These are phyloP conservation scores for Columbina picui DNA, from an alignment of 2,113 vertebrate species.

Conservation along the genomic window DNA sequence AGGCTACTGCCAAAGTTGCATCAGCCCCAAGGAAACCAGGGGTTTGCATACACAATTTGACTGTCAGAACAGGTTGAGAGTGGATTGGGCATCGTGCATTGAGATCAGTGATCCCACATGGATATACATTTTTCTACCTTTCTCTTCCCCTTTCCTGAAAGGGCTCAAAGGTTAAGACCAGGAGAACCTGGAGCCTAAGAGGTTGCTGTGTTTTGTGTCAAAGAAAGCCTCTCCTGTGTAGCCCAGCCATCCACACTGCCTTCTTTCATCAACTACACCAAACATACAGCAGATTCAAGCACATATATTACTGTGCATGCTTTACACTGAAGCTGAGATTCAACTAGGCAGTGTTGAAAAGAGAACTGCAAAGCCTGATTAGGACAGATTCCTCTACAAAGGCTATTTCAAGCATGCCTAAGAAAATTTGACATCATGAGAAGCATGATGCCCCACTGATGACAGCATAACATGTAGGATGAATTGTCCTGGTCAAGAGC, in stretches of 20 bases:
- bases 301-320: not conserved
- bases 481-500: not conserved
- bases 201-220: not conserved
- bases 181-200: not conserved
- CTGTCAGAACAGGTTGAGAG: not conserved
- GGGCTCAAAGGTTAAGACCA: not conserved
- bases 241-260: not conserved
- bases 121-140: not conserved
- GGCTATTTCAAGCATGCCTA: not conserved
- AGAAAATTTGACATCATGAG: not conserved
- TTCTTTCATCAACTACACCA: not conserved
- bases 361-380: not conserved
- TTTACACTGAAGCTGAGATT: not conserved
- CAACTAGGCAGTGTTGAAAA: not conserved
- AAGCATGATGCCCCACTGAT: not conserved
- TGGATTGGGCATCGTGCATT: not conserved
- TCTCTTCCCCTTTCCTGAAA: not conserved
- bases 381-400: not conserved
- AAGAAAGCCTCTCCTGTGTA: not conserved
- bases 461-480: not conserved
- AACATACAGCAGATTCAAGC: not conserved
- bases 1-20: not conserved
- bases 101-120: not conserved
- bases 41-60: not conserved
- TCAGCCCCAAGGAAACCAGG: not conserved